These are phyloP conservation scores for Meiosimyza platycephala DNA, from an alignment of 2,888 invertebrate species.

Conservation along the genomic window DNA sequence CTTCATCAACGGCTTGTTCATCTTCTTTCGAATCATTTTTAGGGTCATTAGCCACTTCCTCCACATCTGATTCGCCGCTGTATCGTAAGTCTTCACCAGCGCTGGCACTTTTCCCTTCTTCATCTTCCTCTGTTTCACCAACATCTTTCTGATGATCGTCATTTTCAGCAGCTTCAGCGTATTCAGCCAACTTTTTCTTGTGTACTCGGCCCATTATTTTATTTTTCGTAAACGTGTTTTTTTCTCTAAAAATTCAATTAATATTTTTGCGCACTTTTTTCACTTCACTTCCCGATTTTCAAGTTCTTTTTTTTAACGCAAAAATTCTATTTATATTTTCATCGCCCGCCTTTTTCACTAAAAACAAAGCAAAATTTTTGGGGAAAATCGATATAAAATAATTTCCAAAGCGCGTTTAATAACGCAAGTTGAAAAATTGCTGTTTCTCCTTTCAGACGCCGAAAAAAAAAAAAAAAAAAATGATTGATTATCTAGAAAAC, in stretches of 20 bases:
- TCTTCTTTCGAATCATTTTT: slow-evolving; percentile 48
- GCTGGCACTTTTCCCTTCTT: slow-evolving; percentile 40
- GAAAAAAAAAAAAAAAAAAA: slow-evolving; percentile 30
- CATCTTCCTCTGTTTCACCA: slow-evolving; percentile 40
- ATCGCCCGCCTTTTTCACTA: slow-evolving; percentile 41
- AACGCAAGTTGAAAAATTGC: slow-evolving; percentile 20
- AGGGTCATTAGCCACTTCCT: slow-evolving; percentile 43
- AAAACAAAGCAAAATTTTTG: slow-evolving; percentile 36
- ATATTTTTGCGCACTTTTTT: no score
- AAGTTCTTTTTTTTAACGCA: not conserved
- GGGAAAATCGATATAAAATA: slow-evolving; percentile 42
- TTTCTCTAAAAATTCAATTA: no score
- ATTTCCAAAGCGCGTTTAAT: slow-evolving; percentile 37
- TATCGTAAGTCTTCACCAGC: slow-evolving; percentile 12
- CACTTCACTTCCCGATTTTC: not conserved
- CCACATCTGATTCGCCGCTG: slow-evolving; percentile 32
- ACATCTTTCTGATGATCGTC: slow-evolving; percentile 47
- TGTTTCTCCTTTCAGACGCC: slow-evolving; percentile 17
- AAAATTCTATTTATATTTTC: slow-evolving; percentile 37
- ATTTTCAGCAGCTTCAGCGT: slow-evolving; percentile 53
- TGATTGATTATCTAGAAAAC: no score
- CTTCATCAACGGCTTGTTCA: slow-evolving; percentile 42
- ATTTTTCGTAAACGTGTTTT: not conserved
- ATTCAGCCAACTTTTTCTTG: slow-evolving; percentile 60
- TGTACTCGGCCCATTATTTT: slow-evolving; percentile 59